Evolutionary conservation across 23 tunicate genomes (phyloP), one percentile per base, ranked within the genome.

Genomic region (Aplidium turbinatum): DNA sequence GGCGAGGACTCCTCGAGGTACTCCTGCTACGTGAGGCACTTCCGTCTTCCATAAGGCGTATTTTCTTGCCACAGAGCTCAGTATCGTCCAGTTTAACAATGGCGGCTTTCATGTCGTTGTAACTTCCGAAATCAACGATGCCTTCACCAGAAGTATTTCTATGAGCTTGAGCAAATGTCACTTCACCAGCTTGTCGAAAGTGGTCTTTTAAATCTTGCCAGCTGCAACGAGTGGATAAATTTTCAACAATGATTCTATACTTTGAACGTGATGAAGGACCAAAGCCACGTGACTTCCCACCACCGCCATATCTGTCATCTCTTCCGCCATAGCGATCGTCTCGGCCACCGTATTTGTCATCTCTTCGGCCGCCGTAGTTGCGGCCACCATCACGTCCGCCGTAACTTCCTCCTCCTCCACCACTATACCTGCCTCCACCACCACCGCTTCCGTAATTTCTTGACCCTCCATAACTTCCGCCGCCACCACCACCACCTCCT

Each of bases 151-250:
- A 48, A 9, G 57, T 46, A 28, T 73, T 39, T 31, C 74, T 78
- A 70, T 89, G 89, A 24, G 96, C 96, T 47, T 89, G 89, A 28
- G 89, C 87, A 57, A 58, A 89, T 6, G 89, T 58, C 31, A 85
- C 84, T 47, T 89, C 96, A 26, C 82, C 96, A 57, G 67, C 78
- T 56, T 50, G 61, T 13, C 96, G 67, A 2, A 89, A 57, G 30
- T 70, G 70, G 77, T 89, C 96, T 60, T 89, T 89, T 22, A 89
- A 51, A 82, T 89, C 96, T 70, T 89, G 96, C 96, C 96, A 89
- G 29, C 90, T 78, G 42, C 70, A 70, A 28, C 78, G 51, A 4
- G 85, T 46, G 0, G 91, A 85, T 4, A 85, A 33, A 70, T 85
- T 85, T 46, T 85, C 83, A n/a, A 85, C 91, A 42, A 77, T 68